Evolutionary conservation across 2,888 invertebrate genomes (phyloP), one percentile per base, ranked within the genome.

Genomic region (Mycalesis mineus): DNA sequence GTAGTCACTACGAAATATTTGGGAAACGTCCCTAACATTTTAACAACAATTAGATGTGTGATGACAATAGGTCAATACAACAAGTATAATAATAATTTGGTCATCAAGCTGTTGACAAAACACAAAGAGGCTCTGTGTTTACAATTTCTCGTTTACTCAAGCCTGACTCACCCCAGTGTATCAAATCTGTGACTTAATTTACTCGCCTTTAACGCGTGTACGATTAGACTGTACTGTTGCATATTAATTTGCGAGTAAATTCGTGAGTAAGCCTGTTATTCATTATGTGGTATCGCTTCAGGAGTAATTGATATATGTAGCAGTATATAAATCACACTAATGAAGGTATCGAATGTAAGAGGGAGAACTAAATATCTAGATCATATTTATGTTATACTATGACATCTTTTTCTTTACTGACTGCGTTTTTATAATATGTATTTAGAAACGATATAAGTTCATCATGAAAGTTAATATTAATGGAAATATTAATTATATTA

Each of bases 191-290:
- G 65, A 62, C 54, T 57, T 62, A 54, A 62, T 68, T 68, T 65
- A 59, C 66, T 66, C 59, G 62, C 63, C 67, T 74, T 68, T 70
- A 72, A 63, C 72, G 62, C 74, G 75, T 71, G 62, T 54, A 66
- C 65, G 70, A 77, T 79, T 80, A 71, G 73, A 51, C 40, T 69
- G 51, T 54, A 57, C 64, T 68, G 71, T 70, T 65, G 65, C 71
- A 67, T 79, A 78, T 80, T 70, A 65, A 72, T 77, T 79, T 74
- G 66, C 70, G 50, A 28, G 29, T 61, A 73, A 78, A 73, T 73
- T 69, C 61, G 63, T 73, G 73, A 78, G 69, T 71, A 75, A 76
- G 62, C 65, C 61, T 57, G 64, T 74, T 76, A 73, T 74, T 73
- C 70, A 67, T 61, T 61, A 58, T 51, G 28, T 36, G 41, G 54